A percentile compares a stretch with the other conserved stretches of the same genome.
phyloP scores from a whole-genome alignment of 2,888 invertebrate genomes.

The Chymomyza fuscimana region DNA sequence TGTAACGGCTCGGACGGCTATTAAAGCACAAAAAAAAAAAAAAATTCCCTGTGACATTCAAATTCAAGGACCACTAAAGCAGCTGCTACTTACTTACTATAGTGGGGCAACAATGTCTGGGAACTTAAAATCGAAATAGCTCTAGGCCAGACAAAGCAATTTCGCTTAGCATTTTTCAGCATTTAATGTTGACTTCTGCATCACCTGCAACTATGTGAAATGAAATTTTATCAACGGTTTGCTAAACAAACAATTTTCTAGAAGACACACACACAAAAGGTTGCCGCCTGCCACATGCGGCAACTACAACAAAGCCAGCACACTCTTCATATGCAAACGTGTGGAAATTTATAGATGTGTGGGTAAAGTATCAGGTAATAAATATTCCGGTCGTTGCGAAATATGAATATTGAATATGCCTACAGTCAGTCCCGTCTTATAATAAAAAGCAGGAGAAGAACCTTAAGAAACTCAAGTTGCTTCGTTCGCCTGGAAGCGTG shows the following conservation, averaged over 20 bases:
- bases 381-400: constrained; percentile 59
- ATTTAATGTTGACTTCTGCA: neutral
- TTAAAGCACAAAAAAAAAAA: neutral
- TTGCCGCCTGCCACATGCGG: constrained; percentile 25
- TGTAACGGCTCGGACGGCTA: neutral
- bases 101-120: neutral
- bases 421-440: constrained; percentile 37
- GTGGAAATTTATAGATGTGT: constrained; percentile 9
- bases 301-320: neutral
- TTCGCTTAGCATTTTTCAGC: constrained; percentile 30
- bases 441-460: constrained; percentile 32
- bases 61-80: constrained; percentile 1
- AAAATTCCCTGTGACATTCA: neutral
- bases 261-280: constrained; percentile 41
- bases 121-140: constrained; percentile 18
- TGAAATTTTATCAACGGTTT: constrained; percentile 51
- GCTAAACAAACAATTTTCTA: constrained; percentile 61
- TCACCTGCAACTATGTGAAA: constrained; percentile 38
- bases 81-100: neutral
- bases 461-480: constrained; percentile 42
- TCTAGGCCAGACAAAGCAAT: constrained; percentile 45
- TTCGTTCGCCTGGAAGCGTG: constrained; percentile 3
- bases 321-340: constrained; percentile 30
- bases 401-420: constrained; percentile 72
- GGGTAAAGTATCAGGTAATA: constrained; percentile 48